Percentiles rank a stretch among this genome's conserved stretches.
phyloP scores from a whole-genome alignment of 2,888 invertebrate genomes.

The Amphiduros pacificus region DNA sequence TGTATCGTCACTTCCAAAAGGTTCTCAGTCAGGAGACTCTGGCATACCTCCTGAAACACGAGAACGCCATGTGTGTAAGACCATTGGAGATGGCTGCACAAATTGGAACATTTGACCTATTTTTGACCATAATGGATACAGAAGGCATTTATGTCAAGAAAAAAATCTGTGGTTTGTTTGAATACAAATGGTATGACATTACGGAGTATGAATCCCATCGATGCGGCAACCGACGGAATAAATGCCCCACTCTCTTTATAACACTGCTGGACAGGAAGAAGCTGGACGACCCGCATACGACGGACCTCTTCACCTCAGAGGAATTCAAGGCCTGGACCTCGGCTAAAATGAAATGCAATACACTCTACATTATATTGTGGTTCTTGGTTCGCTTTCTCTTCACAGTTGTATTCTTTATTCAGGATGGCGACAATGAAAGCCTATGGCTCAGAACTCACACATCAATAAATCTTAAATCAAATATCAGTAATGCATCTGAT shows the following conservation, averaged over 20 bases:
- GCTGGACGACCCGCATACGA: not conserved
- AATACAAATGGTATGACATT: constrained; percentile 1
- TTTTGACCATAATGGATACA: not conserved
- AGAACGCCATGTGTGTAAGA: not conserved
- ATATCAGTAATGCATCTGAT: not conserved
- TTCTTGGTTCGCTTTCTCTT: not conserved
- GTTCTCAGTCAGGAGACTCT: not conserved
- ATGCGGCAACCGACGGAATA: not conserved
- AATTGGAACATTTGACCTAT: not conserved
- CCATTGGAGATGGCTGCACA: constrained; percentile 1
- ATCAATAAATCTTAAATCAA: not conserved
- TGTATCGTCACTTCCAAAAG: not conserved
- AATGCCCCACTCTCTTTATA: not conserved
- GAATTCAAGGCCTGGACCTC: not conserved
- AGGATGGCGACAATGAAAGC: not conserved
- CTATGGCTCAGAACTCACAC: not conserved
- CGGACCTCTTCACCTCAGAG: not conserved
- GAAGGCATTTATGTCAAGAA: not conserved
- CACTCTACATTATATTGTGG: not conserved
- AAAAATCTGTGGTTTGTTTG: not conserved
- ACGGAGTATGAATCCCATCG: not conserved
- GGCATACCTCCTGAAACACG: not conserved
- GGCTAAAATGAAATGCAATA: not conserved
- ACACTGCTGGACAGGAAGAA: not conserved
- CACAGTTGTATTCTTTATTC: not conserved